A percentile compares a stretch with the other conserved stretches of the same genome.
These are phyloP conservation scores for Hyles lineata DNA, from an alignment of 2,888 invertebrate genomes.

Conservation along the genomic window DNA sequence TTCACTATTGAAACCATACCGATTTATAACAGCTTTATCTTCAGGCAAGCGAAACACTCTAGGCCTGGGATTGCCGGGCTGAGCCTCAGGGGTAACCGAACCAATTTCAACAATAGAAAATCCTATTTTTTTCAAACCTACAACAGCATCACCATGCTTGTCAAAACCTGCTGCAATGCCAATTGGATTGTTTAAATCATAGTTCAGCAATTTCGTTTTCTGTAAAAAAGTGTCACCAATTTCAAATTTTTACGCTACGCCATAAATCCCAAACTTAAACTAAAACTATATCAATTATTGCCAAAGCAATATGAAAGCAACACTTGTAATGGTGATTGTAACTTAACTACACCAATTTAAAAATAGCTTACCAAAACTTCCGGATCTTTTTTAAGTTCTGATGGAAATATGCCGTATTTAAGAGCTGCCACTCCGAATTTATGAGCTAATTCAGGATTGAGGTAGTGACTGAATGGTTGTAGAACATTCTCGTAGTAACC, in stretches of 20 bases:
- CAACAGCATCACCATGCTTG: slow-evolving; percentile 96
- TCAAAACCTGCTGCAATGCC: slow-evolving; percentile 99
- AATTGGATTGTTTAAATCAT: slow-evolving; percentile 93
- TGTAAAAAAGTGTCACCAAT: slow-evolving; percentile 60
- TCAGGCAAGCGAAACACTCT: slow-evolving; percentile 94
- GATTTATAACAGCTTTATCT: slow-evolving; percentile 96
- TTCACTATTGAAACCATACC: slow-evolving; percentile 96
- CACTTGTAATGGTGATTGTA: too few relatives aligned
- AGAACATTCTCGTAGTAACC: slow-evolving; percentile 90
- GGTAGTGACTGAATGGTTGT: slow-evolving; percentile 88
- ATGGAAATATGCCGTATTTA: slow-evolving; percentile 90
- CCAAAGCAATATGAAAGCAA: background rate
- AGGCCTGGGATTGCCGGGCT: slow-evolving; percentile 96
- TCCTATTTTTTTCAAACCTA: slow-evolving; percentile 92
- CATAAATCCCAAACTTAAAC: background rate
- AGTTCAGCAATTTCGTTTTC: slow-evolving; percentile 89
- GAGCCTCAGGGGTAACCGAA: slow-evolving; percentile 96
- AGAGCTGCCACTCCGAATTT: slow-evolving; percentile 90
- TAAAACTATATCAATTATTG: background rate
- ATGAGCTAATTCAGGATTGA: slow-evolving; percentile 94
- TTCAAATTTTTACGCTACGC: background rate
- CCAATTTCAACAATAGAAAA: slow-evolving; percentile 99
- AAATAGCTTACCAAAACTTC: slow-evolving; percentile 84
- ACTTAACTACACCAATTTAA: background rate
- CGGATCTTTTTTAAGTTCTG: slow-evolving; percentile 85